A percentile compares a stretch with the other conserved stretches of the same genome.
phyloP scores from a whole-genome alignment of 1,140 invertebrate species.

The Andrena cerasifolii region DNA sequence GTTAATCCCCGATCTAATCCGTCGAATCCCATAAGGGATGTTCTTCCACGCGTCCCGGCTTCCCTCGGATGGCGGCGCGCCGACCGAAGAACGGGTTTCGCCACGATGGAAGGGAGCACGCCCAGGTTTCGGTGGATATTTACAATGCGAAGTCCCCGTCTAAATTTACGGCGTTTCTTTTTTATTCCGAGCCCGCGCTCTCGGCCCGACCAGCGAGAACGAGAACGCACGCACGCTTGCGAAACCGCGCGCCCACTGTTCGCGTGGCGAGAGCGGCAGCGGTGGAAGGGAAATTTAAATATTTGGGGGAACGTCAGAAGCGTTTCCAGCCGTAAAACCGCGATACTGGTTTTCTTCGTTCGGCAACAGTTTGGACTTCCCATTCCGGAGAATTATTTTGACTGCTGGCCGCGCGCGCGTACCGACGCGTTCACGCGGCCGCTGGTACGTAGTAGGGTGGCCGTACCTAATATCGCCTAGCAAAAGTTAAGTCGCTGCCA shows the following conservation, averaged over 20 bases:
- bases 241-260: slow-evolving; percentile 25
- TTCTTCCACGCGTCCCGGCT: too few relatives aligned
- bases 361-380: slow-evolving; percentile 14
- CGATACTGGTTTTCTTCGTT: slow-evolving; percentile 36
- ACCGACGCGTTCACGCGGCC: not conserved
- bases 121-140: not conserved
- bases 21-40: too few relatives aligned
- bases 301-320: slow-evolving; percentile 40
- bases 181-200: slow-evolving; percentile 4
- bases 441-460: too few relatives aligned
- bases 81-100: not conserved
- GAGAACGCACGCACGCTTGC: slow-evolving; percentile 14
- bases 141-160: not conserved
- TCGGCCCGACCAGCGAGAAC: not conserved
- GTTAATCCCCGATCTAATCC: too few relatives aligned
- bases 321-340: slow-evolving; percentile 16
- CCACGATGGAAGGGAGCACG: not conserved
- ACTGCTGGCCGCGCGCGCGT: slow-evolving; percentile 20
- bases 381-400: slow-evolving; percentile 22
- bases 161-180: slow-evolving; percentile 16
- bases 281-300: slow-evolving; percentile 30
- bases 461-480: too few relatives aligned
- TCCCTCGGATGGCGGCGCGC: too few relatives aligned
- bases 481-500: too few relatives aligned
- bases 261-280: not conserved